A percentile compares a stretch with the other conserved stretches of the same genome.
Evolutionary conservation across 2,797 vertebrate genomes (phyloP).

Genomic region (Dicrostonyx torquatus): DNA sequence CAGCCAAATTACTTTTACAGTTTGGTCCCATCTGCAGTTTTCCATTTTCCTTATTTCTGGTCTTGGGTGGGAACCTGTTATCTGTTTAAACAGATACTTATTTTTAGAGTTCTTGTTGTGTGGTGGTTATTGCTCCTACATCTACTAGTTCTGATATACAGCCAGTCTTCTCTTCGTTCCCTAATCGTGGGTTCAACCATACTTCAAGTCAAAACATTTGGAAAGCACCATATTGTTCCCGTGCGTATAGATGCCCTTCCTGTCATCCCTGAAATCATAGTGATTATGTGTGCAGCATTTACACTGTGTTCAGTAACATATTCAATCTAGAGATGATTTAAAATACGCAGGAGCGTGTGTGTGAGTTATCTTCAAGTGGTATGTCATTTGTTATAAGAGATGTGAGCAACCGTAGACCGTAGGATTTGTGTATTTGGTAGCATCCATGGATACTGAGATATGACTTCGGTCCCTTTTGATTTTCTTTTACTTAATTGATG

Average conservation of each 20-base stretch:
- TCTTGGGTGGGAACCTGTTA: not conserved
- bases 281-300: not conserved
- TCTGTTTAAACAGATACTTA: conserved; percentile 8
- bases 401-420: not conserved
- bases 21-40: not conserved
- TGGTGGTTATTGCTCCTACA: not conserved
- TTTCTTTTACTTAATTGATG: conserved; percentile 49
- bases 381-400: not conserved
- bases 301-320: not conserved
- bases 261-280: not conserved
- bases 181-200: not conserved
- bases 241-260: not conserved
- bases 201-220: not conserved
- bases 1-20: not conserved
- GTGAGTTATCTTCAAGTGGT: not conserved
- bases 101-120: not conserved
- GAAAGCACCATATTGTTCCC: not conserved
- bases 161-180: not conserved
- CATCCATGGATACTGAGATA: not conserved
- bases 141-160: not conserved
- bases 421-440: not conserved
- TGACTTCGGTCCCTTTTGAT: not conserved
- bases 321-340: not conserved
- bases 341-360: not conserved
- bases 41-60: not conserved